Base-by-base conservation (phyloP, 1,140 invertebrate species). In the Drosophila kohkoa region DNA sequence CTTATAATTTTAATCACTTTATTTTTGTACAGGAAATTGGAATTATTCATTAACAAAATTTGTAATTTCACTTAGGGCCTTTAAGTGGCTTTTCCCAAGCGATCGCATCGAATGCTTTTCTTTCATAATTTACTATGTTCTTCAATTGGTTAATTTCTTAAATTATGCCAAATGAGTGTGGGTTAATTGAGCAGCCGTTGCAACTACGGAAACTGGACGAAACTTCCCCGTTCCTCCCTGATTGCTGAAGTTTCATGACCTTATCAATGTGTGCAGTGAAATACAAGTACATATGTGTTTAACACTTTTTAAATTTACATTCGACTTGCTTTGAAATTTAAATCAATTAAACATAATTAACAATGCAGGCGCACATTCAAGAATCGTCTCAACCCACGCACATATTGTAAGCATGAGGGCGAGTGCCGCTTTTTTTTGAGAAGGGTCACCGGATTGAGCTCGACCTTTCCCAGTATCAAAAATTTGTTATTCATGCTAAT, bases 141-240 rank as follows among this genome's bases (percentile, higher is more conserved):
- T 66, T 81, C 85, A 88, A 88, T 88, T 88, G 82, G 79, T 72
- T 89, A 88, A 88, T 88, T 81, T 52, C 59, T 58, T 11, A 75
- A 89, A 88, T 88, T 88, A 83, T 88, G 81, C 70, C 63, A 78
- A 88, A 83, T 83, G 85, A 78, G 85, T 83, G 74, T 75, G 85
- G 80, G 83, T 89, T 70, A 88, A 89, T 81, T 88, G 77, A 70
- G 48, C n/a, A 30, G 70, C 1, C 10, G 70, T 49, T 38, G 57
- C 63, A 13, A 38, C 70, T 49, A 32, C 32, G 60, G 20, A 52
- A 49, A 6, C n/a, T 71, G 46, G 46, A 45, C 13, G 66, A 82
- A 64, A 46, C 41, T 51, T n/a, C 45, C 43, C 30, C 48, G 15
- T 11, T 55, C 46, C 46, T 32, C 20, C 3, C 16, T 57, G 15